These are phyloP conservation scores for Leguminivora glycinivorella DNA, from an alignment of 1,140 invertebrate genomes.

Conservation along the genomic window DNA sequence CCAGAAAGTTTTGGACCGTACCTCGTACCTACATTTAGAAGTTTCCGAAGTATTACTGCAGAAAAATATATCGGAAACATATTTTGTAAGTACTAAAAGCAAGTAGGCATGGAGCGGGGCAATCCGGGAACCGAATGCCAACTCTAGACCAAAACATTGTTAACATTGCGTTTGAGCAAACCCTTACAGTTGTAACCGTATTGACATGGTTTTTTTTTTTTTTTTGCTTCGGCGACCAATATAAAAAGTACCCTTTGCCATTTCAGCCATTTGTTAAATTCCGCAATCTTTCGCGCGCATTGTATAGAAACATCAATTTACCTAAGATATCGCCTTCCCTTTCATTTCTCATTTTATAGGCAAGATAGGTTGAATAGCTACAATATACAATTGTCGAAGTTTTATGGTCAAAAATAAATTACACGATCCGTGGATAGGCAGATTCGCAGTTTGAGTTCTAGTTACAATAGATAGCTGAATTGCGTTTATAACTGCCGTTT, in stretches of 20 bases:
- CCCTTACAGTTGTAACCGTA: background rate
- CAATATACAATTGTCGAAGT: background rate
- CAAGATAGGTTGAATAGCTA: background rate
- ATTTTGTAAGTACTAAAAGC: too few relatives aligned
- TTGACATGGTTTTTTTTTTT: background rate
- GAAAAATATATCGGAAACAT: too few relatives aligned
- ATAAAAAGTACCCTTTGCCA: background rate
- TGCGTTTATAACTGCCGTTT: too few relatives aligned
- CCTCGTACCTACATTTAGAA: too few relatives aligned
- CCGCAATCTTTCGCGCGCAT: background rate
- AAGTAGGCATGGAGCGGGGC: too few relatives aligned
- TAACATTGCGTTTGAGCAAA: too few relatives aligned
- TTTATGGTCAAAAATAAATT: background rate
- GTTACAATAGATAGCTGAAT: too few relatives aligned
- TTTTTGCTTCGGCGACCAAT: background rate
- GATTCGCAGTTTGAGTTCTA: too few relatives aligned
- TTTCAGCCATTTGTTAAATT: constrained; percentile 3
- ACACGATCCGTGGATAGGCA: background rate
- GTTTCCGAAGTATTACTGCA: too few relatives aligned
- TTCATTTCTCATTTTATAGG: background rate
- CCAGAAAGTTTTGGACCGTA: too few relatives aligned
- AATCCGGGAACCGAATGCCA: background rate
- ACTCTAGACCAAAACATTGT: background rate
- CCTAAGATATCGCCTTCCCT: background rate
- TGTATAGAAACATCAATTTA: background rate